Evolutionary conservation across 2,888 invertebrate species (phyloP).

Genomic region (Drosophila mimica): DNA sequence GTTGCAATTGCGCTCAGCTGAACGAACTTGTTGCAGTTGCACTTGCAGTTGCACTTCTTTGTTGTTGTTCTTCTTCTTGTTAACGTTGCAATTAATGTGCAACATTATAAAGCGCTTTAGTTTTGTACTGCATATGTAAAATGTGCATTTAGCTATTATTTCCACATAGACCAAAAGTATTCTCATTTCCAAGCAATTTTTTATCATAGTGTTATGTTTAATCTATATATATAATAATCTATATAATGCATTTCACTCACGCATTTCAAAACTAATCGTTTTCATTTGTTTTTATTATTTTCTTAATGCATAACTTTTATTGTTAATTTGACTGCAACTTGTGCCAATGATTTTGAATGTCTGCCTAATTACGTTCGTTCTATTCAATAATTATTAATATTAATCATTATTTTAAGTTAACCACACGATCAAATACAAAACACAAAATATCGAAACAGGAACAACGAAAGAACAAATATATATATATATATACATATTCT

Average conservation of each 20-base stretch:
- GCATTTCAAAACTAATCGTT: constrained; percentile 15
- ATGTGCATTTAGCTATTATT: constrained; percentile 27
- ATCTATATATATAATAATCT: background rate
- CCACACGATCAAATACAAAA: constrained; percentile 33
- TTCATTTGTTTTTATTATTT: constrained; percentile 47
- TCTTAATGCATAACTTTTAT: constrained; percentile 41
- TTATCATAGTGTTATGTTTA: constrained; percentile 14
- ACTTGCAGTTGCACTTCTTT: constrained; percentile 31
- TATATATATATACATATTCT: constrained; percentile 26
- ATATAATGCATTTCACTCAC: constrained; percentile 36
- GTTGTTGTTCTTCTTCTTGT: constrained; percentile 41
- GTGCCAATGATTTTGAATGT: constrained; percentile 83
- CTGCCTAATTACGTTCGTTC: constrained; percentile 63
- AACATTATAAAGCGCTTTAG: constrained; percentile 13
- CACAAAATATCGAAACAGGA: constrained; percentile 20
- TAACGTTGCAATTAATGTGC: constrained; percentile 50
- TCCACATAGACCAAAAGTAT: constrained; percentile 66
- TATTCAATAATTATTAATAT: constrained; percentile 58
- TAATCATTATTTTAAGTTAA: constrained; percentile 40
- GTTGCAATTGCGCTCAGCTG: constrained; percentile 86
- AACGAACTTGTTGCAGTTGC: constrained; percentile 37
- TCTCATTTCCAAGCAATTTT: constrained; percentile 27
- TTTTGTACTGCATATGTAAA: constrained; percentile 17
- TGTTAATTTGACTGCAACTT: constrained; percentile 83
- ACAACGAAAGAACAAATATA: constrained; percentile 25